Percentiles rank a stretch among this genome's conserved stretches.
phyloP scores from a whole-genome alignment of 2,113 vertebrate genomes.

The Spermophilus dauricus region DNA sequence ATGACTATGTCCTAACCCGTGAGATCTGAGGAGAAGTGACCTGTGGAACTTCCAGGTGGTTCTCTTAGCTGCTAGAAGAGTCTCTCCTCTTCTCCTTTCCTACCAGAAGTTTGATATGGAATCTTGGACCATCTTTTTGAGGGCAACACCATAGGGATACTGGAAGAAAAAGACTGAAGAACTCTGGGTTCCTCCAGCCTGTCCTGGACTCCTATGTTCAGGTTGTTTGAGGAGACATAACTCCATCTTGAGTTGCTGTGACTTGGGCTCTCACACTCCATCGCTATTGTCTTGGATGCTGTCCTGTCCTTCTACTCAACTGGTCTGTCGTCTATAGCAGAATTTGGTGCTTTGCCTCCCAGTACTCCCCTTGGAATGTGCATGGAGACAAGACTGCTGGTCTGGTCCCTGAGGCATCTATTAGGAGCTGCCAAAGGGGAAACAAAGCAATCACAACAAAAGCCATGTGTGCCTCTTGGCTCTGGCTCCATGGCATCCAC shows the following conservation, averaged over 20 bases:
- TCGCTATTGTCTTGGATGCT: not conserved
- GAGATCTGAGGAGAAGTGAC: not conserved
- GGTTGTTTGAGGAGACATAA: not conserved
- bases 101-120: not conserved
- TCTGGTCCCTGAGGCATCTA: not conserved
- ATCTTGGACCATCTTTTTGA: not conserved
- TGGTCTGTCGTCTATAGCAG: not conserved
- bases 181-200: not conserved
- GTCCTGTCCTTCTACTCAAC: not conserved
- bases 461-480: not conserved
- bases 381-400: not conserved
- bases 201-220: too few species aligned
- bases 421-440: not conserved
- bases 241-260: not conserved
- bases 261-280: not conserved
- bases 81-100: not conserved
- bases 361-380: not conserved
- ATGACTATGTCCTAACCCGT: not conserved
- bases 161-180: not conserved
- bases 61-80: not conserved
- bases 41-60: not conserved
- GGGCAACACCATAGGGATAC: not conserved
- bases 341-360: not conserved
- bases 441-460: not conserved
- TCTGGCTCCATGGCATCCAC: not conserved